Evolutionary conservation across 1,140 invertebrate genomes (phyloP).

Genomic region (Meteorus sp.): DNA sequence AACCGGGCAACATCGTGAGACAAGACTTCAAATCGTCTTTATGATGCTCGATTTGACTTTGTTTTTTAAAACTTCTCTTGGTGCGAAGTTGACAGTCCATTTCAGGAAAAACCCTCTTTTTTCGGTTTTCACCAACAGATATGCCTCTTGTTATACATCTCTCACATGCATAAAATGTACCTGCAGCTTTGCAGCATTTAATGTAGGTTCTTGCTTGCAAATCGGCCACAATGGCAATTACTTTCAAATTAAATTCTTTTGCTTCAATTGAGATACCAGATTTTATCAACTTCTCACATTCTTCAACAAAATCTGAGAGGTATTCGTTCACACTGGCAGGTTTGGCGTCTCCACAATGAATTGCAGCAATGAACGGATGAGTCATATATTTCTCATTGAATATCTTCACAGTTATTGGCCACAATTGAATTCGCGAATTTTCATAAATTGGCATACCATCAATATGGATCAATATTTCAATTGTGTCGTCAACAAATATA

Average conservation of each 20-base stretch:
- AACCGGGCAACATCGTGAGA: too few relatives aligned
- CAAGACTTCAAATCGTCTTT: too few relatives aligned
- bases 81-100: conserved; percentile 28
- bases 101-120: conserved; percentile 25
- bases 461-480: conserved; percentile 20
- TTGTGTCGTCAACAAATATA: conserved; percentile 22
- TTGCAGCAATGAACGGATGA: conserved; percentile 25
- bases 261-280: conserved; percentile 13
- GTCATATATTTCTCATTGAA: conserved; percentile 17
- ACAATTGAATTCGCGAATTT: conserved; percentile 20
- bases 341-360: conserved; percentile 30
- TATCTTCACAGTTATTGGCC: conserved; percentile 24
- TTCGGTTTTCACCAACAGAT: conserved; percentile 17
- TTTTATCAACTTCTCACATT: conserved; percentile 28
- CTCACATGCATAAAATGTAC: conserved; percentile 30
- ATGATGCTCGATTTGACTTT: conserved; percentile 30
- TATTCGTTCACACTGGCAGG: conserved; percentile 15
- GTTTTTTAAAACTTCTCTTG: conserved; percentile 24
- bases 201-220: conserved; percentile 30
- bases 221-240: conserved; percentile 27
- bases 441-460: conserved; percentile 28
- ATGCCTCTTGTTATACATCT: conserved; percentile 28
- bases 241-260: conserved; percentile 23
- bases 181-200: conserved; percentile 31
- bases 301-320: conserved; percentile 27